These are phyloP conservation scores for Drosophila monieri DNA, from an alignment of 2,888 invertebrate genomes.

Conservation along the genomic window DNA sequence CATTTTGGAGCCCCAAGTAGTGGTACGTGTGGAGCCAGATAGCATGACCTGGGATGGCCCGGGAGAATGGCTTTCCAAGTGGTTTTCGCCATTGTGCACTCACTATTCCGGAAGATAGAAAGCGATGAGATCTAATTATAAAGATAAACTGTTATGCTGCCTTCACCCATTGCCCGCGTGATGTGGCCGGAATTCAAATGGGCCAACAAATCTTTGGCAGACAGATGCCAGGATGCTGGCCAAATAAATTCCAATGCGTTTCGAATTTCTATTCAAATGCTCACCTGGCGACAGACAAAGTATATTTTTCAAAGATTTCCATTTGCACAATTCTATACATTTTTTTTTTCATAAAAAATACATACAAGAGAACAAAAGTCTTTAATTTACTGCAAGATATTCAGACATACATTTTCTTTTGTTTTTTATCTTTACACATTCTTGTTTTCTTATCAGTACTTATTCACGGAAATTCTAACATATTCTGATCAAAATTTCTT, in stretches of 20 bases:
- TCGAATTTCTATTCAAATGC: slow-evolving; percentile 15
- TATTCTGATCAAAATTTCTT: too few relatives aligned
- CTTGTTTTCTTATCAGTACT: not conserved
- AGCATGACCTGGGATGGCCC: slow-evolving; percentile 23
- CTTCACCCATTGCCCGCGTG: slow-evolving; percentile 8
- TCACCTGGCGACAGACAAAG: not conserved
- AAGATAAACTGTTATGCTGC: slow-evolving; percentile 60
- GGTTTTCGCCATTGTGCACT: slow-evolving; percentile 54
- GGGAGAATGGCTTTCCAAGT: slow-evolving; percentile 22
- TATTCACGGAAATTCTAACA: too few relatives aligned
- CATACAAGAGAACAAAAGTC: not conserved
- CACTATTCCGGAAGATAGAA: slow-evolving; percentile 41
- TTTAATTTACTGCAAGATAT: not conserved
- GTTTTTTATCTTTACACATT: not conserved
- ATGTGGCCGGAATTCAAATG: slow-evolving; percentile 61
- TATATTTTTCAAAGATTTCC: not conserved
- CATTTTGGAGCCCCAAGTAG: slow-evolving; percentile 3
- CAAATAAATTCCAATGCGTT: slow-evolving; percentile 24
- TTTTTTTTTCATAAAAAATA: not conserved
- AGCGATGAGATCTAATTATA: slow-evolving; percentile 66
- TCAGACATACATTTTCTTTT: not conserved
- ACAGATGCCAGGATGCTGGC: slow-evolving; percentile 30
- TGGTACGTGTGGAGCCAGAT: slow-evolving; percentile 51
- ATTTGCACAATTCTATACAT: not conserved
- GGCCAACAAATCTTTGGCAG: slow-evolving; percentile 30